Evolutionary conservation across 2,113 vertebrate species (phyloP).

Genomic region (Geococcyx californianus): DNA sequence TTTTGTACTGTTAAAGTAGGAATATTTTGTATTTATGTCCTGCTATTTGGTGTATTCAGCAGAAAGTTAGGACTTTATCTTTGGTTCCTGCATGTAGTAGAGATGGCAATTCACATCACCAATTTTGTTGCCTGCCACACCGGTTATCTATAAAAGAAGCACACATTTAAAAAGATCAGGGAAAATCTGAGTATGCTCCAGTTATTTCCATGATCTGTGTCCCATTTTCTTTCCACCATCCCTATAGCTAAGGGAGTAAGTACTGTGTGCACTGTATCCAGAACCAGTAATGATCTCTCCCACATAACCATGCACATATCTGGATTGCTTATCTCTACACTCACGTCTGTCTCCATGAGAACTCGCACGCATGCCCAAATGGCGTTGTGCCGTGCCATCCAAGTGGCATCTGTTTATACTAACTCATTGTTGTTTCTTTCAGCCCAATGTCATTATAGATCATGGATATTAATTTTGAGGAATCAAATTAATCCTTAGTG

Average conservation of each 20-base stretch:
- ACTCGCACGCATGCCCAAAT: background rate
- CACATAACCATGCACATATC: background rate
- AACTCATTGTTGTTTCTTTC: background rate
- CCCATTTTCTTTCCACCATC: background rate
- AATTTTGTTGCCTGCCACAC: background rate
- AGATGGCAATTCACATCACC: background rate
- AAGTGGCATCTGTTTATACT: background rate
- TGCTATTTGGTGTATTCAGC: background rate
- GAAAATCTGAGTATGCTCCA: background rate
- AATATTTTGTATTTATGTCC: background rate
- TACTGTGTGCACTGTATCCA: background rate
- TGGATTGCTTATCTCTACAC: background rate
- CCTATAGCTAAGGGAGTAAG: background rate
- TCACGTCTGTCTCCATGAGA: background rate
- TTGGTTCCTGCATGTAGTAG: background rate
- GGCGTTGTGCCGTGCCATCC: accelerated
- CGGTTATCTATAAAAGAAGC: background rate
- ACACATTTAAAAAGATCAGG: background rate
- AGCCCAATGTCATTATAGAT: background rate
- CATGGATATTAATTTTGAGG: background rate
- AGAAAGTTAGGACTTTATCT: background rate
- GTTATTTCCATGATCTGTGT: background rate
- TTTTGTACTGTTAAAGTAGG: background rate
- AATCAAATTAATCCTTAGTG: background rate
- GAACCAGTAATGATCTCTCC: background rate